phyloP scores from a whole-genome alignment of 2,797 vertebrate genomes.

The Karalla daura region DNA sequence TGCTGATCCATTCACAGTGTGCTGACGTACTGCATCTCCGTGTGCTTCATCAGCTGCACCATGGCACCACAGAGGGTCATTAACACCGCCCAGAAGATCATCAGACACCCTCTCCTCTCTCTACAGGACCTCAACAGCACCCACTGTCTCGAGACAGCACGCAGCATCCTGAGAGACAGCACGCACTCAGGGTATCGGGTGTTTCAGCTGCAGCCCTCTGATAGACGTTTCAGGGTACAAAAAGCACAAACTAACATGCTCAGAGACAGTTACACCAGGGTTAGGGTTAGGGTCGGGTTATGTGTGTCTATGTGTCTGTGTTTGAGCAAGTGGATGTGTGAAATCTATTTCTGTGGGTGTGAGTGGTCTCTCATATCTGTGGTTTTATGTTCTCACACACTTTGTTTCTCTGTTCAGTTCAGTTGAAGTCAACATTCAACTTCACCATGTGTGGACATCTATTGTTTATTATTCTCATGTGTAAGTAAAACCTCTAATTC shows the following conservation, averaged over 20 bases:
- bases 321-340: no score
- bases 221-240: no score
- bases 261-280: no score
- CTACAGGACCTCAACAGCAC: neutral
- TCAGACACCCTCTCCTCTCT: neutral
- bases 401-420: neutral
- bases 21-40: neutral
- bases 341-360: no score
- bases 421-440: neutral
- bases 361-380: no score
- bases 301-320: no score
- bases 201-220: no score
- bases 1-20: neutral
- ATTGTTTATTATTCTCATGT: conserved; percentile 38
- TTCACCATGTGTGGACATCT: conserved; percentile 21
- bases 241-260: no score
- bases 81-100: neutral
- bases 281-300: no score
- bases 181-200: no score
- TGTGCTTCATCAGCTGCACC: neutral
- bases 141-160: neutral
- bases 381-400: neutral
- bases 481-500: conserved; percentile 20
- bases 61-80: neutral
- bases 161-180: no score